phyloP scores from a whole-genome alignment of 2,888 invertebrate genomes.

The Artemia sinica region DNA sequence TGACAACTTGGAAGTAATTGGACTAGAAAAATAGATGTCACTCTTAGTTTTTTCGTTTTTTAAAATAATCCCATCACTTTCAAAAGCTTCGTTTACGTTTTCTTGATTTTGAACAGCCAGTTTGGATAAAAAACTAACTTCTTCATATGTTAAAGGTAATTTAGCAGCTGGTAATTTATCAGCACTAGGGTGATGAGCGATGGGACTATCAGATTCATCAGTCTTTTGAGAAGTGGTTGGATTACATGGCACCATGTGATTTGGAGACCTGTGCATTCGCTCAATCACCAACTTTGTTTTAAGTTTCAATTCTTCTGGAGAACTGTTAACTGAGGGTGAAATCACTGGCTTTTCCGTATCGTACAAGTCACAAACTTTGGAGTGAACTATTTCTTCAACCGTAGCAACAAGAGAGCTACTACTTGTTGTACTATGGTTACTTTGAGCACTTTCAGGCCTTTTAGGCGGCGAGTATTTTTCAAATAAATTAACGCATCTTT shows the following conservation, averaged over 20 bases:
- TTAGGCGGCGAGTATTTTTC: background rate
- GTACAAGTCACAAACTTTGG: conserved; percentile 15
- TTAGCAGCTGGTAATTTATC: background rate
- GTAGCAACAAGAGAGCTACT: conserved; percentile 43
- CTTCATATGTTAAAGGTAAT: conserved; percentile 19
- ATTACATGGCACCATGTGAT: too few species aligned
- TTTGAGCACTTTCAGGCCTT: background rate
- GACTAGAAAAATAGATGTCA: too few species aligned
- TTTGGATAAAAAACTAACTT: conserved; percentile 21
- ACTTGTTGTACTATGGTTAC: conserved; percentile 12
- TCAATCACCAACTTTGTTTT: background rate
- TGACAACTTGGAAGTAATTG: too few species aligned
- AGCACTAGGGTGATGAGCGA: background rate
- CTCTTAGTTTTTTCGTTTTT: background rate
- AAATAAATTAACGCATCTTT: background rate
- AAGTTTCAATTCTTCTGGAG: background rate
- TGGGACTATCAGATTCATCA: too few species aligned
- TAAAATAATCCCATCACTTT: background rate
- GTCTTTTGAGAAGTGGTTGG: too few species aligned
- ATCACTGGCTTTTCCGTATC: conserved; percentile 13
- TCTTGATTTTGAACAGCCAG: conserved; percentile 15
- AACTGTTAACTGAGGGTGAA: background rate
- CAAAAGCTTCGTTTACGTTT: conserved; percentile 1
- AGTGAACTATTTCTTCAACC: conserved; percentile 40
- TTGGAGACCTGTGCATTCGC: background rate